Percentiles rank a stretch among this genome's conserved stretches.
These are phyloP conservation scores for Galerucella pusilla DNA, from an alignment of 2,888 invertebrate species.

Conservation along the genomic window DNA sequence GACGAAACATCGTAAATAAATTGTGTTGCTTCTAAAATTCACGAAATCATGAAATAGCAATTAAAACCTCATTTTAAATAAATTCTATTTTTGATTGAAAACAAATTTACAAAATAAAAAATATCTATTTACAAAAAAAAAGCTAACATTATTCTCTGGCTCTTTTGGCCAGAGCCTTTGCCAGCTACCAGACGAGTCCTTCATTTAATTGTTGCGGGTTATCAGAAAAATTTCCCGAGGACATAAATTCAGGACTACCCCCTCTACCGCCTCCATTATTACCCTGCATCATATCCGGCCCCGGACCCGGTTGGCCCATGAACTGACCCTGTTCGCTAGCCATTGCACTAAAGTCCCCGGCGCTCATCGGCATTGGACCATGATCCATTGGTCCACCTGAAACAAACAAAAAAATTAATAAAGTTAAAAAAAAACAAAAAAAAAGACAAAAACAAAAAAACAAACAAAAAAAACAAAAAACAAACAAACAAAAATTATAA, in stretches of 20 bases:
- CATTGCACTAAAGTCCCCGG: constrained; percentile 82
- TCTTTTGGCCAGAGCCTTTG: constrained; percentile 65
- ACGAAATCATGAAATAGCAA: not conserved
- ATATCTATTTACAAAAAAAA: constrained; percentile 37
- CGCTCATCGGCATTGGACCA: constrained; percentile 75
- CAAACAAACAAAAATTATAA: not conserved
- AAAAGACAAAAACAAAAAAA: no score
- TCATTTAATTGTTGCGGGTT: constrained; percentile 80
- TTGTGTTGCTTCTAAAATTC: no score
- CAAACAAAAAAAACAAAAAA: not conserved
- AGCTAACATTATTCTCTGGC: constrained; percentile 60
- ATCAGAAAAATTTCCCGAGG: constrained; percentile 72
- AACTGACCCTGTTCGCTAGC: constrained; percentile 73
- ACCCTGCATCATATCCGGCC: constrained; percentile 72
- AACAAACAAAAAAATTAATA: constrained; percentile 39
- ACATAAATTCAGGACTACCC: constrained; percentile 81
- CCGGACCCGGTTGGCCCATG: constrained; percentile 67
- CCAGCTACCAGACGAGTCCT: constrained; percentile 79
- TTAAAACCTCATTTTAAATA: not conserved
- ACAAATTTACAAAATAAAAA: constrained; percentile 23
- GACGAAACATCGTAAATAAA: no score
- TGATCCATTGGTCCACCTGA: constrained; percentile 80
- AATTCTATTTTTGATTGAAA: constrained; percentile 15
- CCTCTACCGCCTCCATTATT: constrained; percentile 76
- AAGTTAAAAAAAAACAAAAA: not conserved